Evolutionary conservation across 2,888 invertebrate genomes (phyloP), one percentile per base, ranked within the genome.

Genomic region (Xestobium rufovillosum): DNA sequence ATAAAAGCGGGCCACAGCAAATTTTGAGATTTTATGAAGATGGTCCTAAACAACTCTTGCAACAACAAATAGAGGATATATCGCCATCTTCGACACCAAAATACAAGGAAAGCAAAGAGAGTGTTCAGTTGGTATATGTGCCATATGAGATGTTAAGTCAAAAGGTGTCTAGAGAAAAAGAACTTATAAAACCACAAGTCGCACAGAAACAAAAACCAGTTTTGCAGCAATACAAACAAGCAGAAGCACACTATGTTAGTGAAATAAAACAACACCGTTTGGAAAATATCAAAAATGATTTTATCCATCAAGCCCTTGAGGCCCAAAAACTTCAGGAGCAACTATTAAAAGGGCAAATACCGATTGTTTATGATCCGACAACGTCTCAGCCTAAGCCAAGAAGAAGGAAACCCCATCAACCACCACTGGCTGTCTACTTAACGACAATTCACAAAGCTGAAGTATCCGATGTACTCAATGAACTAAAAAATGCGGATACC

Each of bases 391-490:
- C 56, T 13, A 48, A 50, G 47, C 66, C 73, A 0, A 75, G 71
- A 35, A 80, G 78, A 46, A 63, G 77, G 1, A 82, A 80, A 54
- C 82, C 88, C 0, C 86, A 89, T 61, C 88, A 88, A 57, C 88
- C 88, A 2, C 87, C 88, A 0, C 61, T 89, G 29, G 84, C 88
- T 1, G 83, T 89, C 46, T 89, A 83, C 56, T 73, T 87, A 68
- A 71, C 69, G n/a, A 73, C 70, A 51, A 65, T 66, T 38, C 67
- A 68, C 17, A 67, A 70, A 42, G 69, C 77, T 1, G 76, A 75
- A 53, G 72, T 84, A 2, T 69, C 75, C 10, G 85, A 87, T 55
- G 84, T 88, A 3, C 63, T 88, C 11, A 68, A 72, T 16, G 69
- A 78, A 0, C 59, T 89, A 12, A 81, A 80, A 53, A 75, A 74